These are phyloP conservation scores for Pyrrhosoma nymphula DNA, from an alignment of 2,888 invertebrate species.

Conservation along the genomic window DNA sequence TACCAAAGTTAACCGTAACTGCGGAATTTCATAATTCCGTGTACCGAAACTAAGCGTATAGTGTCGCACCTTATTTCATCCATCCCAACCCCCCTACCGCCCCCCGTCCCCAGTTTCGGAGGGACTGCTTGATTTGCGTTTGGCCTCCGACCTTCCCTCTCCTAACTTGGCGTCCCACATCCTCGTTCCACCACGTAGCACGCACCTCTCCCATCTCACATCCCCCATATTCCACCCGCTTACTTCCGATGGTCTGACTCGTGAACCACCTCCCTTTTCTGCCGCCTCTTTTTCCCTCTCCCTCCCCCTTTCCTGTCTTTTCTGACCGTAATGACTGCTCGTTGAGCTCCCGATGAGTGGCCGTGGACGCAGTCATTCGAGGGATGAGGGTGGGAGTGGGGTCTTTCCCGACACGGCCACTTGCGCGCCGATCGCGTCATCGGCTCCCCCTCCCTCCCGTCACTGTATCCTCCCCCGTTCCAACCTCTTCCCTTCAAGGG, in stretches of 20 bases:
- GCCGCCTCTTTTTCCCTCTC: neutral
- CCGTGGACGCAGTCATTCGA: conserved; percentile 24
- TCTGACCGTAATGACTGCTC: conserved; percentile 28
- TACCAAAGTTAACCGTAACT: no score
- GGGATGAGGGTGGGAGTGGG: neutral
- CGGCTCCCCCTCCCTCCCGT: neutral
- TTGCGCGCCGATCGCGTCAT: neutral
- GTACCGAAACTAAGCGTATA: no score
- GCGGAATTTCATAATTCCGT: no score
- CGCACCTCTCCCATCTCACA: neutral
- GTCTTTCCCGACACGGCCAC: conserved; percentile 22
- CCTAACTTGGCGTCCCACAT: no score
- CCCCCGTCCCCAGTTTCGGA: no score
- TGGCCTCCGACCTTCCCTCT: no score
- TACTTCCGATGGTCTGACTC: neutral
- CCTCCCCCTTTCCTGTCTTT: neutral
- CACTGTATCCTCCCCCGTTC: neutral
- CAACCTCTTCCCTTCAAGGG: neutral
- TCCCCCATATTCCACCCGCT: neutral
- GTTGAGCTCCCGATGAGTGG: neutral
- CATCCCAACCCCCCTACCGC: no score
- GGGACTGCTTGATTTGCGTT: no score
- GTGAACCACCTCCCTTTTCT: neutral
- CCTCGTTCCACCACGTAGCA: neutral
- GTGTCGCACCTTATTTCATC: no score